Evolutionary conservation across 2,888 invertebrate genomes (phyloP).

Genomic region (Eristalis pertinax): DNA sequence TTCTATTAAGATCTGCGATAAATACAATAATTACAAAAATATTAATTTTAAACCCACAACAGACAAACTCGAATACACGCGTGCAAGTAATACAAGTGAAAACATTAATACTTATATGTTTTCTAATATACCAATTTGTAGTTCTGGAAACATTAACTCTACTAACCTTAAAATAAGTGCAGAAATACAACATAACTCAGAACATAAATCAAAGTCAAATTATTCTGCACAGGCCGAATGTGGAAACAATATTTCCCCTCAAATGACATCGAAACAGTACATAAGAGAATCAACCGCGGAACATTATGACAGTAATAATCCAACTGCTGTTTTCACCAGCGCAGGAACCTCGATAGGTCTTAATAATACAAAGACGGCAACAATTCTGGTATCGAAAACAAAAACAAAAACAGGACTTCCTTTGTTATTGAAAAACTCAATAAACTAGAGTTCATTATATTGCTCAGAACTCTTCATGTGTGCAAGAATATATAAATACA

Average conservation of each 20-base stretch:
- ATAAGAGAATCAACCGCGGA: slow-evolving; percentile 20
- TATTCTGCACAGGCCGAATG: slow-evolving; percentile 30
- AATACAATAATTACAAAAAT: slow-evolving; percentile 69
- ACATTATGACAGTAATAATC: slow-evolving; percentile 47
- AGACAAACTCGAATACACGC: slow-evolving; percentile 62
- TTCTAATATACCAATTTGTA: slow-evolving; percentile 41
- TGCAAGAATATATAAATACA: neutral
- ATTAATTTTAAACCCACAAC: slow-evolving; percentile 61
- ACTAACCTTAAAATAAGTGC: slow-evolving; percentile 32
- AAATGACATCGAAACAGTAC: slow-evolving; percentile 27
- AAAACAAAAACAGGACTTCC: slow-evolving; percentile 82
- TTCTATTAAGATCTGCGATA: slow-evolving; percentile 72
- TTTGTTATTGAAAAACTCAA: slow-evolving; percentile 81
- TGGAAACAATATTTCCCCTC: slow-evolving; percentile 50
- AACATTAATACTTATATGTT: slow-evolving; percentile 35
- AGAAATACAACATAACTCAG: slow-evolving; percentile 36
- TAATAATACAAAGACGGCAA: slow-evolving; percentile 80
- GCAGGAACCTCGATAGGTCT: slow-evolving; percentile 61
- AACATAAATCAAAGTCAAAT: slow-evolving; percentile 45
- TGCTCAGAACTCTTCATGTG: neutral
- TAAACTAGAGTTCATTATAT: slow-evolving; percentile 76
- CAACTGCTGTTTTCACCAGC: slow-evolving; percentile 45
- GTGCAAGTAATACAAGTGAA: slow-evolving; percentile 37
- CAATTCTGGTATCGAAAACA: slow-evolving; percentile 81
- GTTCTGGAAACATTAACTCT: slow-evolving; percentile 21